Conservation (phyloP, 2,113 vertebrate species). For the Oplegnathus fasciatus region DNA sequence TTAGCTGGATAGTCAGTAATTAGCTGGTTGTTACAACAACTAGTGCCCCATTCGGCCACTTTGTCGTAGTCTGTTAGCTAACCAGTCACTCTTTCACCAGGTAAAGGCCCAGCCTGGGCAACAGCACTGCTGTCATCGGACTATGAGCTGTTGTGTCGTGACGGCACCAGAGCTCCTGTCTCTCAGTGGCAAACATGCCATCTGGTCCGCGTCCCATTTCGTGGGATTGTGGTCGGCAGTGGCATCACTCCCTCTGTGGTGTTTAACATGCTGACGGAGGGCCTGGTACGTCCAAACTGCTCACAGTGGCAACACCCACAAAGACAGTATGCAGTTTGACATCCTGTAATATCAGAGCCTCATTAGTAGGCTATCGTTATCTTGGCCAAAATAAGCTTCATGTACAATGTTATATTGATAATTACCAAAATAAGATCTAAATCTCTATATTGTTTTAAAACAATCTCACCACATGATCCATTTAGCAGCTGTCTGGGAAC, state of each 20-base stretch:
- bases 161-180: slow-evolving; percentile 85
- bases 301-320: background rate
- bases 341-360: background rate
- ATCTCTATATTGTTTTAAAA: no score
- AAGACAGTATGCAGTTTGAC: background rate
- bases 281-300: slow-evolving; percentile 84
- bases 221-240: slow-evolving; percentile 86
- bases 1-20: background rate
- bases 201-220: slow-evolving; percentile 88
- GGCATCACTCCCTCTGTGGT: slow-evolving; percentile 81
- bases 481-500: no score
- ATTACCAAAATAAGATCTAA: no score
- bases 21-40: background rate
- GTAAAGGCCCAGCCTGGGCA: slow-evolving; percentile 84
- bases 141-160: slow-evolving; percentile 90
- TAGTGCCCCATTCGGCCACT: background rate
- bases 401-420: no score
- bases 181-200: slow-evolving; percentile 88
- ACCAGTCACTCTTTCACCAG: slow-evolving; percentile 72
- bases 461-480: no score
- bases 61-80: background rate
- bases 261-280: slow-evolving; percentile 88
- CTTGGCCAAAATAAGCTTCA: no score
- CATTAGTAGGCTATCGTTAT: no score
- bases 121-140: slow-evolving; percentile 78